Evolutionary conservation across 1,140 invertebrate genomes (phyloP).

Genomic region (Phocides pigmalion): DNA sequence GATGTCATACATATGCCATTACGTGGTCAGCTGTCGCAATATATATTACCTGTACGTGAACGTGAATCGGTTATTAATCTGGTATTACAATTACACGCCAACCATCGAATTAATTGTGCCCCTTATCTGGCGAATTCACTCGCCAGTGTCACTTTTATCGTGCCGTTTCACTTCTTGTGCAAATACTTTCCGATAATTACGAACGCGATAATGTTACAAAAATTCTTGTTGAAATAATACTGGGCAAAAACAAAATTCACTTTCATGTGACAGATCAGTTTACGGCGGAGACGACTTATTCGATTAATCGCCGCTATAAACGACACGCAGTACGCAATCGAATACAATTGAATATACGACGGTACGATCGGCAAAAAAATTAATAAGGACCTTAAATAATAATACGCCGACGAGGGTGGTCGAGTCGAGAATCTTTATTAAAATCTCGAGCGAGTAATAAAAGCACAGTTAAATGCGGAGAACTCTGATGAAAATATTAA

Average conservation of each 20-base stretch:
- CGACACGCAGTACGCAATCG: constrained; percentile 39
- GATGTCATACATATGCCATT: constrained; percentile 60
- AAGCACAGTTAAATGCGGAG: constrained; percentile 80
- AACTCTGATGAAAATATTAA: constrained; percentile 83
- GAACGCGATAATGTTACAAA: constrained; percentile 45
- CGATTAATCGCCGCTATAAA: constrained; percentile 29
- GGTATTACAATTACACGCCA: constrained; percentile 60
- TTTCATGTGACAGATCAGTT: constrained; percentile 12
- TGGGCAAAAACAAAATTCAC: neutral
- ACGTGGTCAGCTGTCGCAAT: constrained; percentile 64
- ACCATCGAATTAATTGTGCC: constrained; percentile 63
- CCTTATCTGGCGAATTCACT: constrained; percentile 65
- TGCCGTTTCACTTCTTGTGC: constrained; percentile 45
- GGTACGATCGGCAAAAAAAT: constrained; percentile 52
- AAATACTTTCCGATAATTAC: constrained; percentile 30
- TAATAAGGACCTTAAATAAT: constrained; percentile 71
- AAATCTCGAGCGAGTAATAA: constrained; percentile 81
- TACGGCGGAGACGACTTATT: constrained; percentile 37
- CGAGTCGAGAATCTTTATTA: constrained; percentile 81
- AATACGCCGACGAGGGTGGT: constrained; percentile 74
- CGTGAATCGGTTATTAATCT: constrained; percentile 73
- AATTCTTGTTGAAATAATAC: constrained; percentile 29
- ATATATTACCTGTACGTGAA: constrained; percentile 68
- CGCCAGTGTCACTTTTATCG: constrained; percentile 47
- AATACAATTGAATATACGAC: constrained; percentile 54